Evolutionary conservation across 1,140 invertebrate species (phyloP).

Genomic region (Vanessa tameamea): DNA sequence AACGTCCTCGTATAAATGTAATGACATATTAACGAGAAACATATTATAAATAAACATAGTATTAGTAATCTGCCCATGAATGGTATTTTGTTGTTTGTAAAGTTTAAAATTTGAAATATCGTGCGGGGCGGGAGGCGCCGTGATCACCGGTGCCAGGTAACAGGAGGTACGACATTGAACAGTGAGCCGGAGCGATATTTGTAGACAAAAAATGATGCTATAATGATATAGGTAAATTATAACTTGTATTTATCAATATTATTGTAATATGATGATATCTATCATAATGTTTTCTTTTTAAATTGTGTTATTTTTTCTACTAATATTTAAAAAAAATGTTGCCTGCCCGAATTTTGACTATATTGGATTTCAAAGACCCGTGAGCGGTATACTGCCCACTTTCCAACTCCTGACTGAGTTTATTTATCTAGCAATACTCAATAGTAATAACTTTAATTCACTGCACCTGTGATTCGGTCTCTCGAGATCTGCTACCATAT

Average conservation of each 20-base stretch:
- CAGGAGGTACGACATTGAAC: conserved; percentile 71
- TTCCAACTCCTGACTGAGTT: too few species aligned
- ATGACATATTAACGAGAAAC: conserved; percentile 1
- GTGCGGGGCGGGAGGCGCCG: conserved; percentile 50
- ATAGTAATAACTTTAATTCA: too few species aligned
- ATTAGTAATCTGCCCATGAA: conserved; percentile 41
- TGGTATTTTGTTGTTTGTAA: conserved; percentile 48
- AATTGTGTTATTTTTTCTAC: too few species aligned
- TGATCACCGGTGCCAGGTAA: conserved; percentile 73
- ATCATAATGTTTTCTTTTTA: too few species aligned
- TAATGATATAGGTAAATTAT: background rate
- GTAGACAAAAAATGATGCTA: conserved; percentile 16
- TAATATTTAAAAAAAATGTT: too few species aligned
- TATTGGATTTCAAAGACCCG: too few species aligned
- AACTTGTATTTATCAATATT: background rate
- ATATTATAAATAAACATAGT: background rate
- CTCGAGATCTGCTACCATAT: too few species aligned
- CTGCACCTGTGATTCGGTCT: too few species aligned
- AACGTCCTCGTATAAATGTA: too few species aligned
- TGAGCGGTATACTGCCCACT: too few species aligned
- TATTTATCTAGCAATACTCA: too few species aligned
- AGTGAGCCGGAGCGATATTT: conserved; percentile 33
- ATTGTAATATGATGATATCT: background rate
- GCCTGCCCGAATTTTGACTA: too few species aligned
- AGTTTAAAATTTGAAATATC: conserved; percentile 61